Evolutionary conservation across 2,113 vertebrate genomes (phyloP), one percentile per base, ranked within the genome.

Genomic region (Campylomormyrus tamandua): DNA sequence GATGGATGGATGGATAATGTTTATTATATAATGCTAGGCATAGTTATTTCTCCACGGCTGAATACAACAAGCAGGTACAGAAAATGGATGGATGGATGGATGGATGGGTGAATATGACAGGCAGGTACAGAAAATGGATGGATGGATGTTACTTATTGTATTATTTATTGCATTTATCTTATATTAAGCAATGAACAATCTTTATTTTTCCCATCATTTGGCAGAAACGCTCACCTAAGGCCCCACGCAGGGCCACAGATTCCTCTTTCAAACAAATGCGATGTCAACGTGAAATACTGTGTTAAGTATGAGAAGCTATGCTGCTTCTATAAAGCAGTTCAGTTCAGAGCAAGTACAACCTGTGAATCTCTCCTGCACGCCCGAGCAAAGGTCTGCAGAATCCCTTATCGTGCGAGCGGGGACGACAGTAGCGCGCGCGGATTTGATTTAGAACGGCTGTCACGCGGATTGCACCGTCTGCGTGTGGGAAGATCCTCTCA

Each of bases 401-500:
- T 92, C 91, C 92, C 91, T 83, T 88, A 91, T 87, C 92, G 93
- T 91, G 92, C 52, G 91, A 90, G 88, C 93, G 91, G 87, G 87
- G 90, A 90, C 91, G 91, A 92, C 19, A 91, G 90, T 49, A 93
- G 92, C 84, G 48, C 90, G 87, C 87, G n/a, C 84, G 9, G 89
- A 46, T 93, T 93, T 93, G 92, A 94, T 94, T 94, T 93, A 94
- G 92, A 92, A 91, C 88, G 90, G 90, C 90, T 91, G 91, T 92
- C 92, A 91, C 86, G 89, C 80, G 89, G 90, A 92, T 90, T 90
- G 92, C 93, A 92, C 66, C 21, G 90, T 91, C 91, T 91, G 90
- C 92, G 92, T 93, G 91, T 92, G 92, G 90, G 85, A 91, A 89
- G 87, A 87, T 91, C 85, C 85, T 87, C 90, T 91, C 90, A 90